Percentiles rank a stretch among this genome's conserved stretches.
Evolutionary conservation across 2,113 vertebrate species (phyloP).

Genomic region (Lophotis ruficrista): DNA sequence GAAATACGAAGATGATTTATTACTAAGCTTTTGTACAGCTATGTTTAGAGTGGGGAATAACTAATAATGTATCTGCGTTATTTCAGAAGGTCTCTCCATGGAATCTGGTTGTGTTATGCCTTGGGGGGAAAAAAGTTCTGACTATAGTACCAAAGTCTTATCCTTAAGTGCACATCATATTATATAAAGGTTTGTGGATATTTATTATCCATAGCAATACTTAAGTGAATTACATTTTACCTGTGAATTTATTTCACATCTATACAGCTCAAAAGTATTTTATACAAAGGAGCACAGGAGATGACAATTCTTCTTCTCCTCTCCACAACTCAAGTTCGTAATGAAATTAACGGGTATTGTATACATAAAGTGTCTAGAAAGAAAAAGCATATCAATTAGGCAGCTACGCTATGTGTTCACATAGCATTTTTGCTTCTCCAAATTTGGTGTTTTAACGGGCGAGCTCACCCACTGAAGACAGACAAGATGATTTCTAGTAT

Average conservation of each 20-base stretch:
- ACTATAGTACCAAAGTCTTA: background rate
- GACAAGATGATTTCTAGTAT: background rate
- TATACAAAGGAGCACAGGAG: background rate
- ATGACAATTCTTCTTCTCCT: background rate
- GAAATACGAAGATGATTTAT: background rate
- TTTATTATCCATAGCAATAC: background rate
- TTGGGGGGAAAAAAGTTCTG: background rate
- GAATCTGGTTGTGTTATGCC: background rate
- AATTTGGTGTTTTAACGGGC: background rate
- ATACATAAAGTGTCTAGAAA: background rate
- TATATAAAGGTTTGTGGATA: background rate
- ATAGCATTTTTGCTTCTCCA: background rate
- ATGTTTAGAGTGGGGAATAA: background rate
- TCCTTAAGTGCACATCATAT: background rate
- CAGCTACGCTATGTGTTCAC: accelerated
- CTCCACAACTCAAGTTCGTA: background rate
- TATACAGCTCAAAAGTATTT: background rate
- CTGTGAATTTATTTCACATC: background rate
- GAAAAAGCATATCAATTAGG: background rate
- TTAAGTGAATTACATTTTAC: background rate
- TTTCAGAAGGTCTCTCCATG: background rate
- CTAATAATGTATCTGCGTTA: background rate
- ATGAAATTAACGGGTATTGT: background rate
- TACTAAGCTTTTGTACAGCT: background rate
- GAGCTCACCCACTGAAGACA: background rate